Percentiles rank a stretch among this genome's conserved stretches.
Evolutionary conservation across 1,140 invertebrate genomes (phyloP).

Genomic region (Choristoneura fumiferana): DNA sequence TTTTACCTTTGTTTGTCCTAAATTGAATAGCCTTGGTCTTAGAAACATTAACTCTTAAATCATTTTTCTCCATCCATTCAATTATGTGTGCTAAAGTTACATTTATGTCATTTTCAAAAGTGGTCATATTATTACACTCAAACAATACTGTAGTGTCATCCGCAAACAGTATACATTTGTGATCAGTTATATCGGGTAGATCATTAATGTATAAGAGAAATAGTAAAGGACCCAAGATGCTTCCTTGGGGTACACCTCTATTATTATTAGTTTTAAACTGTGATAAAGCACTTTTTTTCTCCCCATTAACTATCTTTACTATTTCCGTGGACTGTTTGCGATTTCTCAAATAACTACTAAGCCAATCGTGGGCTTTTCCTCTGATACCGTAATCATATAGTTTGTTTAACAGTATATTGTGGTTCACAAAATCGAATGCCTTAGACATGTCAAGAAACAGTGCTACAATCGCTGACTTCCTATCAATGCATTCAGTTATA

Average conservation of each 20-base stretch:
- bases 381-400: not conserved
- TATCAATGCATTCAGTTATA: not conserved
- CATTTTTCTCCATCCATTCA: not conserved
- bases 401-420: not conserved
- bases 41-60: not conserved
- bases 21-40: conserved; percentile 8
- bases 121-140: not conserved
- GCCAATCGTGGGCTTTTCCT: not conserved
- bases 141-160: conserved; percentile 8
- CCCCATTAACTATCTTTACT: not conserved
- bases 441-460: conserved; percentile 1
- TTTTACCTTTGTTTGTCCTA: not conserved
- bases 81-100: not conserved
- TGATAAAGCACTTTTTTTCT: too few relatives aligned
- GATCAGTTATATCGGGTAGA: not conserved
- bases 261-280: not conserved
- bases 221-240: too few relatives aligned
- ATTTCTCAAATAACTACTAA: not conserved
- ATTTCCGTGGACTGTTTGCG: not conserved
- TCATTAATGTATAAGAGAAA: too few relatives aligned
- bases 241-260: conserved; percentile 6
- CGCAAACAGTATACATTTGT: conserved; percentile 1
- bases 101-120: conserved; percentile 3
- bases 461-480: not conserved
- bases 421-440: conserved; percentile 7